Conservation (phyloP, 2,797 vertebrate species). For the Anabas testudineus region DNA sequence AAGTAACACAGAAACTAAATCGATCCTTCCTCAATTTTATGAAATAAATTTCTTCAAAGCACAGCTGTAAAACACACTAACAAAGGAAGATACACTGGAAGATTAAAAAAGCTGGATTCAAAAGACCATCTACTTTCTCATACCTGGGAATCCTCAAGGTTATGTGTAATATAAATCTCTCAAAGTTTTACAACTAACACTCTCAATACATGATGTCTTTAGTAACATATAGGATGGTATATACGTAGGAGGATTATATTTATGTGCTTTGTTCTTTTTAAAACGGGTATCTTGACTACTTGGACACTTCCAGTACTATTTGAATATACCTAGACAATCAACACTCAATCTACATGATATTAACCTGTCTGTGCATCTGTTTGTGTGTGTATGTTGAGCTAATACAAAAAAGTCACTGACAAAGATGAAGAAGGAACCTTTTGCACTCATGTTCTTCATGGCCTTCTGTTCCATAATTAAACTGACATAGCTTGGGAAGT, state of each 20-base stretch:
- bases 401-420: slow-evolving; percentile 35
- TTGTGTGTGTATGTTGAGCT: slow-evolving; percentile 13
- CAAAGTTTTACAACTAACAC: slow-evolving; percentile 17
- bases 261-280: slow-evolving; percentile 14
- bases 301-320: slow-evolving; percentile 19
- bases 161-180: slow-evolving; percentile 40
- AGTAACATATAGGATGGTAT: slow-evolving; percentile 21
- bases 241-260: slow-evolving; percentile 15
- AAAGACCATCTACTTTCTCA: slow-evolving; percentile 31
- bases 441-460: slow-evolving; percentile 24
- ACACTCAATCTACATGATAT: slow-evolving; percentile 6
- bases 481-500: slow-evolving; percentile 49
- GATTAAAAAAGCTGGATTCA: slow-evolving; percentile 39
- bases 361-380: neutral
- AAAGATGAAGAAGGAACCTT: too few species aligned
- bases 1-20: slow-evolving; percentile 28
- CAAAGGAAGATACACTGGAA: slow-evolving; percentile 26
- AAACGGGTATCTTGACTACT: slow-evolving; percentile 7
- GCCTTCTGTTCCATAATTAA: slow-evolving; percentile 75
- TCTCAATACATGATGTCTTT: slow-evolving; percentile 17
- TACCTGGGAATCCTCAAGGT: slow-evolving; percentile 40
- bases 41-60: slow-evolving; percentile 40
- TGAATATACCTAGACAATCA: slow-evolving; percentile 26
- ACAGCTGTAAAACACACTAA: slow-evolving; percentile 26
- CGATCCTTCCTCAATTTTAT: slow-evolving; percentile 44